These are phyloP conservation scores for Eupithecia insigniata DNA, from an alignment of 2,888 invertebrate species.

Conservation along the genomic window DNA sequence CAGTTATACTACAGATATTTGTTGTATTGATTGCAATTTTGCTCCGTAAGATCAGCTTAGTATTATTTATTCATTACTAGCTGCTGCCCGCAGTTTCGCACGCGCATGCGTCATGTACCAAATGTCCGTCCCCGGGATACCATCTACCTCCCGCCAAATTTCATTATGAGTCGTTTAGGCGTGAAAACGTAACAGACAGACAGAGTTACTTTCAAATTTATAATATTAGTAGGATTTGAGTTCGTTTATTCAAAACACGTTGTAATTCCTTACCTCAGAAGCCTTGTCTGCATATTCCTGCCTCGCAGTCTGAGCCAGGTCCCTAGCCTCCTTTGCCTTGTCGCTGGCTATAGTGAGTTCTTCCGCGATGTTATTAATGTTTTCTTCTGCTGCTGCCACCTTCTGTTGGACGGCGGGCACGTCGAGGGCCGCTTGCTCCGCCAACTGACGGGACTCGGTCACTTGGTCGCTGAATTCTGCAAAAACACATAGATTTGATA, in stretches of 20 bases:
- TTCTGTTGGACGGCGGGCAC: conserved; percentile 90
- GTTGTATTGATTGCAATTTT: too few relatives aligned
- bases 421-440: conserved; percentile 89
- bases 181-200: too few relatives aligned
- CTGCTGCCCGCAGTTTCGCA: too few relatives aligned
- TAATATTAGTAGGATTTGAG: too few relatives aligned
- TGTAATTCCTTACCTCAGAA: conserved; percentile 82
- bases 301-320: conserved; percentile 91
- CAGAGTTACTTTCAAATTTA: too few relatives aligned
- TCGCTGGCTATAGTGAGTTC: conserved; percentile 90
- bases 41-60: too few relatives aligned
- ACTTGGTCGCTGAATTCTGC: conserved; percentile 95
- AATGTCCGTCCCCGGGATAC: too few relatives aligned
- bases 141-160: too few relatives aligned
- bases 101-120: too few relatives aligned
- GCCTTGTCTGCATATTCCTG: conserved; percentile 90
- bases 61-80: too few relatives aligned
- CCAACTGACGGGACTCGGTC: conserved; percentile 91
- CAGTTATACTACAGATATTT: too few relatives aligned
- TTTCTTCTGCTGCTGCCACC: conserved; percentile 84
- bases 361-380: conserved; percentile 88
- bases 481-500: neutral
- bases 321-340: conserved; percentile 89
- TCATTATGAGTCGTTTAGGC: too few relatives aligned
- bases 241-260: neutral